Percentiles rank a stretch among this genome's conserved stretches.
These are phyloP conservation scores for Hormiphora californensis DNA, from an alignment of 37 sponge, comb jelly and placozoan species.

Conservation along the genomic window DNA sequence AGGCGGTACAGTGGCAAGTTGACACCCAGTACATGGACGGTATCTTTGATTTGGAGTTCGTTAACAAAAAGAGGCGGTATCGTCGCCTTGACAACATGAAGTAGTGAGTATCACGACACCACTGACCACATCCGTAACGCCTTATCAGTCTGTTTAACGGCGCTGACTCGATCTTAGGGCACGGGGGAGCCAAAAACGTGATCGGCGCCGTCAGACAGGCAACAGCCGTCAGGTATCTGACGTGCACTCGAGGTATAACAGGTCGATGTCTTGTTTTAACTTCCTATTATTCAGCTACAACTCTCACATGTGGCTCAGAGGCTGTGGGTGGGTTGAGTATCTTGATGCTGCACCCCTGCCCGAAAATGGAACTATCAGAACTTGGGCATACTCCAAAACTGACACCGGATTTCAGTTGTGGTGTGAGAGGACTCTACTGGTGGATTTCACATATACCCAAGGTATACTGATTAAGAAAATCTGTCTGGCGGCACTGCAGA, in stretches of 20 bases:
- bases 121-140: too few species aligned
- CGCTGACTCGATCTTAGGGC: too few species aligned
- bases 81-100: conserved; percentile 42
- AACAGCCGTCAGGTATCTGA: too few species aligned
- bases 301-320: conserved; percentile 26
- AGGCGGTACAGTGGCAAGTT: conserved; percentile 36
- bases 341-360: not conserved
- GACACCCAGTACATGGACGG: conserved; percentile 21
- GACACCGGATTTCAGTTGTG: not conserved
- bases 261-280: too few species aligned
- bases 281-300: conserved; percentile 37
- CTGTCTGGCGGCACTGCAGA: too few species aligned
- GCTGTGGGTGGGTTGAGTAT: conserved; percentile 27
- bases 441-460: not conserved
- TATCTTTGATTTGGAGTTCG: conserved; percentile 39
- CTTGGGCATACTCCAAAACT: conserved; percentile 34
- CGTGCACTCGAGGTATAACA: too few species aligned
- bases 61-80: not conserved
- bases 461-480: too few species aligned
- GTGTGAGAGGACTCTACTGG: not conserved
- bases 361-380: not conserved
- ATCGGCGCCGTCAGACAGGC: too few species aligned
- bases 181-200: too few species aligned
- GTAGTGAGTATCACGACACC: conserved; percentile 25
- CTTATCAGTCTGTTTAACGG: too few species aligned